Percentiles rank a stretch among this genome's conserved stretches.
phyloP scores from a whole-genome alignment of 2,797 vertebrate species.

The Bradypus variegatus region DNA sequence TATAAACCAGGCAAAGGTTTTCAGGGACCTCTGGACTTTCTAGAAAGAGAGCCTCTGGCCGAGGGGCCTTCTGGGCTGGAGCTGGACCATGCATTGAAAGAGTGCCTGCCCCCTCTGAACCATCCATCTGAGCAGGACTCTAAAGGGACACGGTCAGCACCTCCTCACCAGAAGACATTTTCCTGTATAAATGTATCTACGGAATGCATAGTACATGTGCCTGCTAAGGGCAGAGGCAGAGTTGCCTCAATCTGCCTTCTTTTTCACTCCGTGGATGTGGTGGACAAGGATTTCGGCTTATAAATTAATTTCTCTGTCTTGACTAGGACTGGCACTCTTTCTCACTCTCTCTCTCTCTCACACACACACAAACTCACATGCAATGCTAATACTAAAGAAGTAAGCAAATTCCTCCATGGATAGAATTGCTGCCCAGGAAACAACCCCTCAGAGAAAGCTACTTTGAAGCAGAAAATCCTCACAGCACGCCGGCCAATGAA shows the following conservation, averaged over 20 bases:
- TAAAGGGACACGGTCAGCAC: not conserved
- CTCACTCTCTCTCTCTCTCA: not conserved
- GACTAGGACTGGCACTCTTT: not conserved
- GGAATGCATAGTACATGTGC: not conserved
- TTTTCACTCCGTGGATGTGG: not conserved
- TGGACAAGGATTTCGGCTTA: not conserved
- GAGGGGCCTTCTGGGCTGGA: not conserved
- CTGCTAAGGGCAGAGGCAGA: not conserved
- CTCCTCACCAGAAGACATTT: not conserved
- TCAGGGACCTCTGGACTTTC: not conserved
- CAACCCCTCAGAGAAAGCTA: not conserved
- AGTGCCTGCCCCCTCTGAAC: not conserved
- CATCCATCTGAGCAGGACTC: not conserved
- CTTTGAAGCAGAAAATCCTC: slow-evolving; percentile 38
- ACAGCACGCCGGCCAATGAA: not conserved
- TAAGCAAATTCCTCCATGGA: not conserved
- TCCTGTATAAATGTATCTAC: not conserved
- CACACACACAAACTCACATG: not conserved
- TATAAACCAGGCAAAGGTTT: not conserved
- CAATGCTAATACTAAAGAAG: not conserved
- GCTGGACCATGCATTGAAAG: no score
- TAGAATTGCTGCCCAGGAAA: slow-evolving; percentile 22
- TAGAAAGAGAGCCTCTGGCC: not conserved
- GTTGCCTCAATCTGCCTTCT: not conserved
- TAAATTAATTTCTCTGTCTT: not conserved